phyloP scores from a whole-genome alignment of 2,113 vertebrate species.

The Piaya cayana region DNA sequence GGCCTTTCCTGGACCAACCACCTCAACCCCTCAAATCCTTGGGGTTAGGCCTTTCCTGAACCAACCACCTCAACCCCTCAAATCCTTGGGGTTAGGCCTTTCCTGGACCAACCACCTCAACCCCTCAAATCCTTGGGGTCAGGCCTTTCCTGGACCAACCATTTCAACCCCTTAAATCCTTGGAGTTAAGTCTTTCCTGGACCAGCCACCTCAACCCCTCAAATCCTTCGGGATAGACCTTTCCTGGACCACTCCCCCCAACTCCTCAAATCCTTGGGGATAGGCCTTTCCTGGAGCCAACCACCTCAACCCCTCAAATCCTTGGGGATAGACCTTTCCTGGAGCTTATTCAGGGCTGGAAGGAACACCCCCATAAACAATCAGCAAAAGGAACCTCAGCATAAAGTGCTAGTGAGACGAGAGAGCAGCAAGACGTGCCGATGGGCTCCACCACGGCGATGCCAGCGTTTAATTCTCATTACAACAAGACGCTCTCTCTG shows the following conservation, averaged over 20 bases:
- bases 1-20: too few species aligned
- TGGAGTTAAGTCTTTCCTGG: not conserved
- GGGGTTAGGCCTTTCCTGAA: too few species aligned
- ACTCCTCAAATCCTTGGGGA: not conserved
- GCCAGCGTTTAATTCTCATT: not conserved
- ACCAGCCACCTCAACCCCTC: not conserved
- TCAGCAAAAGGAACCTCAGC: not conserved
- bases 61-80: not conserved
- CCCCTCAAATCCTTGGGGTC: not conserved
- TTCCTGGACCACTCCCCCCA: too few species aligned
- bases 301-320: not conserved
- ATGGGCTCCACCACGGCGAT: not conserved
- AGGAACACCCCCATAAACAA: not conserved
- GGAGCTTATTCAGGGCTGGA: too few species aligned
- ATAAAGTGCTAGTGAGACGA: accelerated
- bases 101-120: not conserved
- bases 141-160: too few species aligned
- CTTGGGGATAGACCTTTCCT: not conserved
- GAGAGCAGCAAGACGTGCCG: not conserved
- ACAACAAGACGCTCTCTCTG: not conserved
- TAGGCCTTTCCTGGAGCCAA: not conserved
- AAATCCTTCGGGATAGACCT: not conserved
- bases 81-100: not conserved
- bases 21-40: not conserved
- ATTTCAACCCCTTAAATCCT: not conserved